A percentile compares a stretch with the other conserved stretches of the same genome.
Conservation (phyloP, 2,888 invertebrate genomes). For the Dasypogon diadema region DNA sequence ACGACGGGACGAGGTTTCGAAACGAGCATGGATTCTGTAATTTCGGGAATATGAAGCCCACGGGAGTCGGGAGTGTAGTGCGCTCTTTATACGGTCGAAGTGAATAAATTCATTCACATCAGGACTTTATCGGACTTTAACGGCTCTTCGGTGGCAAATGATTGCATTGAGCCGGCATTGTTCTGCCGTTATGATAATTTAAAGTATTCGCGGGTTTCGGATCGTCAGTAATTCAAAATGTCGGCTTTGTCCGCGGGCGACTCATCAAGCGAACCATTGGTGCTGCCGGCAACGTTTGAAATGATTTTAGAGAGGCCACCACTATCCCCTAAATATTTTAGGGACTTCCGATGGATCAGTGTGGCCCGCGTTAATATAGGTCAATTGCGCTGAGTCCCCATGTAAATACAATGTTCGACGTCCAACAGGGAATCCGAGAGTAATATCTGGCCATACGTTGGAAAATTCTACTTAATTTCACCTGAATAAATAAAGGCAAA, state of each 20-base stretch:
- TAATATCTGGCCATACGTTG: not conserved
- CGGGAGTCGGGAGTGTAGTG: not conserved
- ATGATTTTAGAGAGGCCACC: conserved; percentile 12
- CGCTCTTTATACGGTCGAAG: conserved; percentile 18
- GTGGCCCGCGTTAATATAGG: conserved; percentile 12
- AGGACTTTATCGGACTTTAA: conserved; percentile 54
- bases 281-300: not conserved
- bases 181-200: conserved; percentile 33
- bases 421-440: not conserved
- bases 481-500: conserved; percentile 37
- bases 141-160: conserved; percentile 53
- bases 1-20: not conserved
- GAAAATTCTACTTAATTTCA: conserved; percentile 33
- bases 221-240: conserved; percentile 3
- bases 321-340: conserved; percentile 13
- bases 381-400: conserved; percentile 5
- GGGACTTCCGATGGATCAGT: conserved; percentile 17
- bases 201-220: conserved; percentile 27
- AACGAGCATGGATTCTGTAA: conserved; percentile 22
- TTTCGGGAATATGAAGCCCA: conserved; percentile 16
- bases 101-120: conserved; percentile 55
- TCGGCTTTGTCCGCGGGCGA: not conserved
- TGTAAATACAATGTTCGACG: not conserved
- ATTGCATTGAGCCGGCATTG: conserved; percentile 11
- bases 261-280: not conserved